A percentile compares a stretch with the other conserved stretches of the same genome.
Evolutionary conservation across 2,888 invertebrate species (phyloP).

Genomic region (Masnerella sp.): DNA sequence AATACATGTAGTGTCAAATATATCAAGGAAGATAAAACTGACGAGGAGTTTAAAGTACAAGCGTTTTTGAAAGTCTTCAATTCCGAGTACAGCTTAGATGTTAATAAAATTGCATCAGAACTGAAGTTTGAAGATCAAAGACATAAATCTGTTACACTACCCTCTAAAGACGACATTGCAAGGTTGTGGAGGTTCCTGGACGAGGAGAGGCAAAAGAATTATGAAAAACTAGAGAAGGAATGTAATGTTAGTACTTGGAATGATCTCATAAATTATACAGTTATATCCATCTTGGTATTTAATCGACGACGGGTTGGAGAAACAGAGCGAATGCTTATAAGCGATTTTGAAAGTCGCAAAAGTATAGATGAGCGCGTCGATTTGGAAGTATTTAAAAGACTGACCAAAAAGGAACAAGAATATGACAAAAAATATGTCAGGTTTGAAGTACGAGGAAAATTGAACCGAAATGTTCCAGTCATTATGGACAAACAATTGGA

Average conservation of each 20-base stretch:
- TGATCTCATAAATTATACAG: slow-evolving; percentile 41
- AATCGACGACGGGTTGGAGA: slow-evolving; percentile 63
- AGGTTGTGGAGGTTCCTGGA: slow-evolving; percentile 21
- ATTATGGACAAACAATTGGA: slow-evolving; percentile 5
- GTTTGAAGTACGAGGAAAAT: slow-evolving; percentile 62
- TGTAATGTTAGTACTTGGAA: slow-evolving; percentile 38
- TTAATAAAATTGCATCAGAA: slow-evolving; percentile 39
- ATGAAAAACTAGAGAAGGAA: background rate
- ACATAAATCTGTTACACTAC: slow-evolving; percentile 25
- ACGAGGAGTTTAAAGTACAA: background rate
- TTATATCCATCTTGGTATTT: slow-evolving; percentile 59
- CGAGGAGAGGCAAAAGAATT: background rate
- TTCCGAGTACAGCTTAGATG: slow-evolving; percentile 16
- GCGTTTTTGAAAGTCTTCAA: background rate
- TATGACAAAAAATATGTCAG: slow-evolving; percentile 57
- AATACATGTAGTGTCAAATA: slow-evolving; percentile 7
- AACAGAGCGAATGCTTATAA: slow-evolving; percentile 55
- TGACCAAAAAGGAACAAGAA: slow-evolving; percentile 48
- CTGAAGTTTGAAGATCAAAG: slow-evolving; percentile 11
- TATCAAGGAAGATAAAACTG: slow-evolving; percentile 1
- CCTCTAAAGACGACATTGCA: slow-evolving; percentile 31
- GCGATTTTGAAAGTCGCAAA: slow-evolving; percentile 56
- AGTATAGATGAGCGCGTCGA: slow-evolving; percentile 53
- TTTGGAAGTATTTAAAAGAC: slow-evolving; percentile 42
- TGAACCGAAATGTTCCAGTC: slow-evolving; percentile 45